Evolutionary conservation across 2,113 vertebrate genomes (phyloP), one percentile per base, ranked within the genome.

Genomic region (Phaethon lepturus): DNA sequence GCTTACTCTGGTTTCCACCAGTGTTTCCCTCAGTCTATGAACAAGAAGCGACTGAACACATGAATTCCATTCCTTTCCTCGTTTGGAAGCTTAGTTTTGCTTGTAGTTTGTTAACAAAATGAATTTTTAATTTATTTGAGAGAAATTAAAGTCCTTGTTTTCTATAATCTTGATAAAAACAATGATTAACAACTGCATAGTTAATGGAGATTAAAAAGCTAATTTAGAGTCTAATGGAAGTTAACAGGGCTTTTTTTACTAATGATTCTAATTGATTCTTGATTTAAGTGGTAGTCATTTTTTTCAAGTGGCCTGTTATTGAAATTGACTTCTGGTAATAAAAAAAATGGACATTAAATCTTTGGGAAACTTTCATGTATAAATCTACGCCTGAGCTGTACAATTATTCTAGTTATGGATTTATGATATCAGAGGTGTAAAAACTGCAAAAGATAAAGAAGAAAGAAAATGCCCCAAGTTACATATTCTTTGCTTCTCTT

Each of bases 261-360:
- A 98, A 97, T 97, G 96, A 92, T 97, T 97, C 93, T 98, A 98
- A 98, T 95, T 98, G 97, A 97, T 91, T 97, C 95, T 96, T 97
- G 90, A 97, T 97, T 95, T 97, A 98, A 98, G 90, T 92, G 95
- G 74, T 90, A 95, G 82, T 45, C 74, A 58, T 93, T 93, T 93
- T 96, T 81, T 82, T 94, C 31, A 95, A 96, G 95, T 96, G 77
- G 60, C 20, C 47, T 69, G 86, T 94, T 97, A 94, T 53, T 89
- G 87, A 92, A 97, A 94, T 85, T 78, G 91, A 96, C 85, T 97
- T 62, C 72, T 64, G 50, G 66, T 93, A 95, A 97, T 96, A 74
- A 98, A 97, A 96, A 96, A 92, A 94, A 88, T 62, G 64, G 91
- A 90, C 94, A 94, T 92, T 97, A 97, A 97, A 96, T 87, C 87